Percentiles rank a stretch among this genome's conserved stretches.
These are phyloP conservation scores for Cynopterus brachyotis DNA, from an alignment of 2,113 vertebrate species.

Conservation along the genomic window DNA sequence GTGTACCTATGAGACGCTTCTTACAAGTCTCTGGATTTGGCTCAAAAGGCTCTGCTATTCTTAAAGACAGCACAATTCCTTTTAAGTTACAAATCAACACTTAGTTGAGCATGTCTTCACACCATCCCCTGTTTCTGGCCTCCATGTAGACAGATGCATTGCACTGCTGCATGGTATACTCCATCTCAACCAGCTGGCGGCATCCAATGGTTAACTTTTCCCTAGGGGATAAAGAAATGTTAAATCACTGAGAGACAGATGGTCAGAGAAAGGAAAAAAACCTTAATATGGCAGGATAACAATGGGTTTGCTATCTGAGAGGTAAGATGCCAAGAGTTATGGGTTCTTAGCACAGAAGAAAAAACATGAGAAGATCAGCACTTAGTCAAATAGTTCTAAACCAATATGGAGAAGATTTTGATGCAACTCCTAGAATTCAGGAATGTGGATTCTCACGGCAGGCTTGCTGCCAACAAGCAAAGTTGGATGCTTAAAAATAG, in stretches of 20 bases:
- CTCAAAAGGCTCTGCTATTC: constrained; percentile 15
- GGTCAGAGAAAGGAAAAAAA: not conserved
- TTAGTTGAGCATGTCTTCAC: constrained; percentile 53
- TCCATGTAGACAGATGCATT: constrained; percentile 70
- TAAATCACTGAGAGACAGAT: not conserved
- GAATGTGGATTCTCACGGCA: not conserved
- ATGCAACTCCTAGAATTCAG: not conserved
- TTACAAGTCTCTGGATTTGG: constrained; percentile 26
- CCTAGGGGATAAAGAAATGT: constrained; percentile 77
- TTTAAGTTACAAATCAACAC: not conserved
- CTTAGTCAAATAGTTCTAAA: not conserved
- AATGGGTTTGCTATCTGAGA: constrained; percentile 9
- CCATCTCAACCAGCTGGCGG: constrained; percentile 87
- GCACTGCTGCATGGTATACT: constrained; percentile 85
- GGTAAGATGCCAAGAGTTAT: not conserved
- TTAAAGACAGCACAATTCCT: not conserved
- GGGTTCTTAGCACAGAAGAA: not conserved
- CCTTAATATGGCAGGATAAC: not conserved
- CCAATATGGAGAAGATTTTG: not conserved
- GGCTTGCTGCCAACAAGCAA: not conserved
- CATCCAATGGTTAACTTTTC: constrained; percentile 88
- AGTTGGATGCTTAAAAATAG: not conserved
- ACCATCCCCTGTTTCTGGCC: constrained; percentile 78
- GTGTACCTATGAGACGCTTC: not conserved
- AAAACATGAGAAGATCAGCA: not conserved